A percentile compares a stretch with the other conserved stretches of the same genome.
phyloP scores from a whole-genome alignment of 1,140 invertebrate species.

The Hyles vespertilio region DNA sequence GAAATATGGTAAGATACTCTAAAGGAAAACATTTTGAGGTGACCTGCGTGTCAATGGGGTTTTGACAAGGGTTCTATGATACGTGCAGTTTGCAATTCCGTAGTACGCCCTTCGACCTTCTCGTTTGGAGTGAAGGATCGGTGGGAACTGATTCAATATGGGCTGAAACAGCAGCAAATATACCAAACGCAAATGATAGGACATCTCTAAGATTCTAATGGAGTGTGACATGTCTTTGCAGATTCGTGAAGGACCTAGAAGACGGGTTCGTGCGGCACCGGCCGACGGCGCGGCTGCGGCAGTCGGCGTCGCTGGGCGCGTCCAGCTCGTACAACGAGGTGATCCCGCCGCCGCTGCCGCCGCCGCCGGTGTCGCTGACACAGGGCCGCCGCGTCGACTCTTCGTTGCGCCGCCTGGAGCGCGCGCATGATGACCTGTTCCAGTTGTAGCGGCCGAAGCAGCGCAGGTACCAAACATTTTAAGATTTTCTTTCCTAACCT shows the following conservation, averaged over 20 bases:
- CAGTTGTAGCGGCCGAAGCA: constrained; percentile 86
- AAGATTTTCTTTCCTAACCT: too few relatives aligned
- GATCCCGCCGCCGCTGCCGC: constrained; percentile 66
- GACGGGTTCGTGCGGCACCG: constrained; percentile 73
- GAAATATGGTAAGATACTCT: too few relatives aligned
- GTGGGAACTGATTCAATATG: too few relatives aligned
- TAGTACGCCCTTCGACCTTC: too few relatives aligned
- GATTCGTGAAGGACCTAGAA: constrained; percentile 76
- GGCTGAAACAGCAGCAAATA: too few relatives aligned
- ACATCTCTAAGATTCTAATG: too few relatives aligned
- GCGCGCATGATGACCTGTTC: constrained; percentile 91
- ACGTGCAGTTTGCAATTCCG: too few relatives aligned
- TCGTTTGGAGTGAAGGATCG: too few relatives aligned
- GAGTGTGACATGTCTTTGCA: constrained; percentile 36
- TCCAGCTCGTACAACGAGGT: constrained; percentile 64
- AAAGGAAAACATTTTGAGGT: too few relatives aligned
- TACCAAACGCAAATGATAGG: too few relatives aligned
- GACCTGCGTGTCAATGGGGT: too few relatives aligned
- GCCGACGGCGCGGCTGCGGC: constrained; percentile 75
- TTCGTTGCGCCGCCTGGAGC: constrained; percentile 86
- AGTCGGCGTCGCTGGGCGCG: constrained; percentile 73
- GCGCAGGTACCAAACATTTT: constrained; percentile 45
- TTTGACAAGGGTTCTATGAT: too few relatives aligned
- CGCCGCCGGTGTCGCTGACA: constrained; percentile 83
- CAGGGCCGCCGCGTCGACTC: constrained; percentile 86